Conservation (phyloP, 2,113 vertebrate species). For the Gambusia holbrooki region DNA sequence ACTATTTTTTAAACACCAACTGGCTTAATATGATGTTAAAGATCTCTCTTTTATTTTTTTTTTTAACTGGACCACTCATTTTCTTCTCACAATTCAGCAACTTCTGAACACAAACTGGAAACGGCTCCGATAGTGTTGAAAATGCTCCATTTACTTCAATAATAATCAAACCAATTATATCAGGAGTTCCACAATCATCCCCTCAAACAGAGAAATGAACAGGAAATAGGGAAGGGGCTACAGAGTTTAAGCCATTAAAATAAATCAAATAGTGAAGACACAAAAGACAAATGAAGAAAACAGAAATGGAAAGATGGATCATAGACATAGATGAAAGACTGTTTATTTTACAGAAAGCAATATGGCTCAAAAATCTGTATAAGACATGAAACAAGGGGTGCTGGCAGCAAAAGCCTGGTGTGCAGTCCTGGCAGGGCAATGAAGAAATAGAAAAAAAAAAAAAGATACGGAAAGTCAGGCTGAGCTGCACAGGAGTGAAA, state of each 20-base stretch:
- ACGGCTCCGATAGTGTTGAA: too few species aligned
- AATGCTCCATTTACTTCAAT: neutral
- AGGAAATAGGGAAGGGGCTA: conserved; percentile 52
- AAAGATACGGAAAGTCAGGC: conserved; percentile 69
- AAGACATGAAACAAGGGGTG: conserved; percentile 77
- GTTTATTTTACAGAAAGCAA: conserved; percentile 94
- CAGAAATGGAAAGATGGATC: conserved; percentile 39
- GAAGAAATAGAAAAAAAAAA: conserved; percentile 55
- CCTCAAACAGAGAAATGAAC: conserved; percentile 50
- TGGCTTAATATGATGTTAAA: too few species aligned
- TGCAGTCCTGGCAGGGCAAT: conserved; percentile 59
- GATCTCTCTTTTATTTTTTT: too few species aligned
- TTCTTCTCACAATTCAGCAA: too few species aligned
- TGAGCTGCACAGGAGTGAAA: conserved; percentile 80
- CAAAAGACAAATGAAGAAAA: conserved; percentile 49
- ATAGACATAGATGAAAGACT: conserved; percentile 76
- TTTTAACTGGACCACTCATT: too few species aligned
- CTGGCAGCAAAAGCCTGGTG: conserved; percentile 70
- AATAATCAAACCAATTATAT: neutral
- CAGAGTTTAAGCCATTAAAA: conserved; percentile 65
- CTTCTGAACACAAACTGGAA: too few species aligned
- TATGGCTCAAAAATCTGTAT: conserved; percentile 83
- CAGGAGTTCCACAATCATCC: neutral
- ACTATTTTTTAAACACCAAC: too few species aligned
- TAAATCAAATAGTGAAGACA: conserved; percentile 51